Evolutionary conservation across 2,888 invertebrate genomes (phyloP).

Genomic region (Megamerina dolium): DNA sequence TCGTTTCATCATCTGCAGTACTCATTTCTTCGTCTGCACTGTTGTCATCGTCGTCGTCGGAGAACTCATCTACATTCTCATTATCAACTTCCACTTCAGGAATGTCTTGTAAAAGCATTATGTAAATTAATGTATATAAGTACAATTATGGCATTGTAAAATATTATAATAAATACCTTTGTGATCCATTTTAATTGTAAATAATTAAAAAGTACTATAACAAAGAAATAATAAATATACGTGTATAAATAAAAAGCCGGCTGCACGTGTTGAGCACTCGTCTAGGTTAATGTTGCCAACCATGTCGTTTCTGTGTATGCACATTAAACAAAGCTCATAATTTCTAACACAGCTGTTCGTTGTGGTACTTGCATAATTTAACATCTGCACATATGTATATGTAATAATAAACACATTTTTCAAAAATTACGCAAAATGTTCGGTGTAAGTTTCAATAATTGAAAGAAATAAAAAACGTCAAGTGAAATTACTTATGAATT

Average conservation of each 20-base stretch:
- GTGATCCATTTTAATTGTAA: constrained; percentile 16
- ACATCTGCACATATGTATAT: too few species aligned
- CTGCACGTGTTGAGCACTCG: constrained; percentile 14
- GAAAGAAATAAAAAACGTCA: too few species aligned
- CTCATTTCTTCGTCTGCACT: constrained; percentile 34
- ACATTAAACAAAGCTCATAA: too few species aligned
- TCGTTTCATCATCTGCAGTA: constrained; percentile 29
- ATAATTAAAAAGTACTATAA: not conserved
- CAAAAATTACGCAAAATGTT: too few species aligned
- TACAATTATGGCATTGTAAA: not conserved
- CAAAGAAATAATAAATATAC: too few species aligned
- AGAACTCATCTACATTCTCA: constrained; percentile 19
- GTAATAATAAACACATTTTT: too few species aligned
- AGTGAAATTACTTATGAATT: too few species aligned
- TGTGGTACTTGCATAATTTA: too few species aligned
- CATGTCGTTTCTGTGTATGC: too few species aligned
- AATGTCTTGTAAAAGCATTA: constrained; percentile 7
- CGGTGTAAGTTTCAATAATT: too few species aligned
- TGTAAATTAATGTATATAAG: not conserved
- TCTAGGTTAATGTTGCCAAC: not conserved
- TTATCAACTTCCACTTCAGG: constrained; percentile 11
- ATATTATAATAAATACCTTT: constrained; percentile 13
- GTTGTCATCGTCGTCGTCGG: constrained; percentile 25
- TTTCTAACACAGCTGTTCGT: too few species aligned
- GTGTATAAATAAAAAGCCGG: too few species aligned